Conservation (phyloP, 2,888 invertebrate species). For the Zhuqinia jingwanae region DNA sequence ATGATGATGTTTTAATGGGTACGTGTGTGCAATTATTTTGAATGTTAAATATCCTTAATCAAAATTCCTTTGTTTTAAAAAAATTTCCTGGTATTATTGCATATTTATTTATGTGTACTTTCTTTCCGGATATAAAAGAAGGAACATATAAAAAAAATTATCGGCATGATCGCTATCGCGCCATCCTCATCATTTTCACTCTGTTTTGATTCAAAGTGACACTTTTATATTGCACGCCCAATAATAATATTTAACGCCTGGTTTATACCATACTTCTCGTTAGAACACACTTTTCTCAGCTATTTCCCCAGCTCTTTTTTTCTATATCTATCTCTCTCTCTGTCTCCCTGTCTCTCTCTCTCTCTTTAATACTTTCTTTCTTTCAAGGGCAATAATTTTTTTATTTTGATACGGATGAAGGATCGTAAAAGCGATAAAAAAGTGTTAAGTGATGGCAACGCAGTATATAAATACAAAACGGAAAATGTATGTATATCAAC, state of each 20-base stretch:
- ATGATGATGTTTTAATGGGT: not conserved
- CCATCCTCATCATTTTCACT: conserved; percentile 4
- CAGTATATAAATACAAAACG: not conserved
- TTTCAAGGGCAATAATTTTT: conserved; percentile 51
- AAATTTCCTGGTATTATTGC: too few species aligned
- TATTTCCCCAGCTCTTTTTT: not conserved
- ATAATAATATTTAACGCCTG: conserved; percentile 64
- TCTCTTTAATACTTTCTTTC: not conserved
- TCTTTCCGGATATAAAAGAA: too few species aligned
- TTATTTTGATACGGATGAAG: conserved; percentile 63
- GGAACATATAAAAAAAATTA: too few species aligned
- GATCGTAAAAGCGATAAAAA: conserved; percentile 61
- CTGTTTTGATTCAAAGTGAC: conserved; percentile 54
- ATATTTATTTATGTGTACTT: too few species aligned
- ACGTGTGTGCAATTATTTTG: too few species aligned
- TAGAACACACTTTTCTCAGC: not conserved
- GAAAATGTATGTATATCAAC: not conserved
- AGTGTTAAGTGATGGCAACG: conserved; percentile 34
- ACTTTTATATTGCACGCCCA: conserved; percentile 52
- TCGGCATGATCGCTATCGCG: not conserved
- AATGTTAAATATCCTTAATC: not conserved
- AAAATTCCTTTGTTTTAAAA: conserved; percentile 5
- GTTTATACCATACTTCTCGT: conserved; percentile 11
- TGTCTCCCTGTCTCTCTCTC: not conserved
- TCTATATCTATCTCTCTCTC: too few species aligned